phyloP scores from a whole-genome alignment of 2,888 invertebrate genomes.

The Agrotis puta region DNA sequence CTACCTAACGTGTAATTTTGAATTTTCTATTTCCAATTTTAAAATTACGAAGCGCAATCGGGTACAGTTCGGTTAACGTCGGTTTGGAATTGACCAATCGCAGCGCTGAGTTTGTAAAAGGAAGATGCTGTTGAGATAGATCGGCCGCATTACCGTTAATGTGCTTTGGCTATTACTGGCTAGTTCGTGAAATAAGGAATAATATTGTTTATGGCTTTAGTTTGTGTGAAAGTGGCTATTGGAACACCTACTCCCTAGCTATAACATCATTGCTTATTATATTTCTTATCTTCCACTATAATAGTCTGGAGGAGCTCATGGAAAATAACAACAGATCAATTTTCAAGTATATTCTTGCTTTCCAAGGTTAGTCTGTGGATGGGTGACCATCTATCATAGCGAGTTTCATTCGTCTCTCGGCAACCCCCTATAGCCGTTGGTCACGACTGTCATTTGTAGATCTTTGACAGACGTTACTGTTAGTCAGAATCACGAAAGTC shows the following conservation, averaged over 20 bases:
- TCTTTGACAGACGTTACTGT: no score
- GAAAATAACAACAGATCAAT: no score
- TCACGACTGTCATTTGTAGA: no score
- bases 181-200: constrained; percentile 49
- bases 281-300: constrained; percentile 23
- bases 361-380: no score
- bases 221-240: constrained; percentile 38
- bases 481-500: no score
- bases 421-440: no score
- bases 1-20: constrained; percentile 72
- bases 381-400: no score
- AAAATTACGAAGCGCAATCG: constrained; percentile 72
- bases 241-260: constrained; percentile 24
- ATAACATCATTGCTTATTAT: constrained; percentile 17
- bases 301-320: not conserved
- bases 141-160: constrained; percentile 72
- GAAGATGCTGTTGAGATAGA: constrained; percentile 74
- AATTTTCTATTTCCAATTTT: constrained; percentile 80
- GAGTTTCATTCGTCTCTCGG: no score
- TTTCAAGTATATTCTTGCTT: no score
- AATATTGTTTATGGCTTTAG: constrained; percentile 42
- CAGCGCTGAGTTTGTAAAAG: constrained; percentile 71
- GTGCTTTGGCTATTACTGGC: constrained; percentile 58
- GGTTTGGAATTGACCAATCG: constrained; percentile 67
- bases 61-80: constrained; percentile 58